Evolutionary conservation across 2,888 invertebrate genomes (phyloP), one percentile per base, ranked within the genome.

Genomic region (Rhyacophila evoluta): DNA sequence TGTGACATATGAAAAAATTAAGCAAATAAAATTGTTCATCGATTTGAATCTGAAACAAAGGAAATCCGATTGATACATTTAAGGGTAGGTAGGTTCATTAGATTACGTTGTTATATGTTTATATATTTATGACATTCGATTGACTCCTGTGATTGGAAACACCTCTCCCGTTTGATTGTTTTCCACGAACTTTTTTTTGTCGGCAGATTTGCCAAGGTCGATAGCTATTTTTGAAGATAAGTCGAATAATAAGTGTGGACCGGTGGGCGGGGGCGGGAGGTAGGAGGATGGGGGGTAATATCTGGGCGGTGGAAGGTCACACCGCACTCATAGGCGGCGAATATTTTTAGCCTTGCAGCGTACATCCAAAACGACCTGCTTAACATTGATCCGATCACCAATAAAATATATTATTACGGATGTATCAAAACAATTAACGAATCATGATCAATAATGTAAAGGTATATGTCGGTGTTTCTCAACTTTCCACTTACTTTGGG

Each of bases 251-350:
- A 69, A 68, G 29, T 37, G 38, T 28, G 72, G 55, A 69, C 10
- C 25, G 29, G 38, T 37, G 70, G 28, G 28, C 72, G 55, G 55
- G 75, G 28, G 38, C 25, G 36, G 68, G 55, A 55, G 10, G 55
- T 10, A 15, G 15, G 29, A 72, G 33, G 72, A 33, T n/a, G 33
- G 72, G 29, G 71, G 72, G 79, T 19, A 72, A 74, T 39, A 72
- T 74, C 74, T 71, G 71, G 74, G 73, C 74, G 73, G 74, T 29
- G 80, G 80, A 80, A 80, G 80, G 80, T 80, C 80, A 72, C 67
- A 41, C 73, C 55, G 72, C 71, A 41, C 70, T 70, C 74, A 78
- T 80, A 72, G 76, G 72, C 72, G 76, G 38, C n/a, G 37, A 33
- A 33, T 80, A 80, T 78, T 79, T 79, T 77, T 74, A 77, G 79